Evolutionary conservation across 2,888 invertebrate genomes (phyloP), one percentile per base, ranked within the genome.

Genomic region (Luperina testacea): DNA sequence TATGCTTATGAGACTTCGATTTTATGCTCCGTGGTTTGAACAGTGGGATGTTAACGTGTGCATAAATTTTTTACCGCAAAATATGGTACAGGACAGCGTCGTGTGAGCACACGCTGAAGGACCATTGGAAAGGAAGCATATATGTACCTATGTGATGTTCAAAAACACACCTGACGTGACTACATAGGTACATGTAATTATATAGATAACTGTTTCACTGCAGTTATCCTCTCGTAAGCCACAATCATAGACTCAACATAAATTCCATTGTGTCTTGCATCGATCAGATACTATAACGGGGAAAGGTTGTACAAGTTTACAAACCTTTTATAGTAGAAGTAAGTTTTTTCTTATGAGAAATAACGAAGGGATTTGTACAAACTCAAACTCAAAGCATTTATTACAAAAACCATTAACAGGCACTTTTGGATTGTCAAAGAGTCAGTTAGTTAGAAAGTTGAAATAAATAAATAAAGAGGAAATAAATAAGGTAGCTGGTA

Each of bases 211-310:
- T 76, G 13, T 74, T 64, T 32, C 7, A 32, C 15, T 57, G 32
- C 45, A 17, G 20, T 24, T 24, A n/a, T 32, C 15, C 9, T 75
- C 13, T 57, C n/a, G 32, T 65, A 45, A n/a, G 45, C 53, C 42
- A 53, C 51, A 65, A 53, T 27, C 74, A 64, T 76, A 74, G 42
- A 42, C 63, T 24, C n/a, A 48, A 72, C 20, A 73, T 20, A 27
- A 38, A 76, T 51, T 73, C 13, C 20, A 38, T 73, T 68, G 51
- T 70, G 42, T 24, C 42, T 70, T 15, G 42, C n/a, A 69, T 27
- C 27, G 20, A 24, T 70, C 9, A 27, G 65, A 32, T 48, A 48
- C 11, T 72, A 17, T 13, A 17, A 42, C 11, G 38, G 57, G 32
- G 17, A 74, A 53, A 11, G 32, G 17, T 48, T 32, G 45, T 24